phyloP scores from a whole-genome alignment of 2,113 vertebrate genomes.

The Petaurus breviceps region DNA sequence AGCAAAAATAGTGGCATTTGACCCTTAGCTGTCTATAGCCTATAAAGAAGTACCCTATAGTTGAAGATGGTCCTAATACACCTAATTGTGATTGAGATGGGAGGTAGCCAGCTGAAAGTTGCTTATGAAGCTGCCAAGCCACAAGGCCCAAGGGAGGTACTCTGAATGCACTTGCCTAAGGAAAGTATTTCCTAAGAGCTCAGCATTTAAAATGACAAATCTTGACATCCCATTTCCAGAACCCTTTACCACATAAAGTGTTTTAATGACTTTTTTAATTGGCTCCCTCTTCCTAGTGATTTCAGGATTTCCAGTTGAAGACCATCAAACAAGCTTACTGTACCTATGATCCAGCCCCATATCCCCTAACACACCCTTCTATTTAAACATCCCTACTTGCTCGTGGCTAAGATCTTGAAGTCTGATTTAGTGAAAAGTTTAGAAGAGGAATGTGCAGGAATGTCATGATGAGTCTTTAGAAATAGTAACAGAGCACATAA shows the following conservation, averaged over 20 bases:
- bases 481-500: neutral
- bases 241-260: constrained; percentile 42
- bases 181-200: constrained; percentile 67
- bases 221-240: constrained; percentile 67
- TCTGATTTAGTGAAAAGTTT: constrained; percentile 8
- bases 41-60: neutral
- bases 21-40: neutral
- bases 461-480: neutral
- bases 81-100: constrained; percentile 20
- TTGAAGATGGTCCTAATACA: neutral
- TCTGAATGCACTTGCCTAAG: constrained; percentile 2
- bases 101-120: constrained; percentile 52
- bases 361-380: constrained; percentile 8
- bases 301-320: constrained; percentile 23
- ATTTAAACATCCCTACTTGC: neutral
- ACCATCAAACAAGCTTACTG: constrained; percentile 33
- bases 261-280: constrained; percentile 26
- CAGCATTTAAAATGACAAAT: constrained; percentile 54
- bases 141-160: constrained; percentile 34
- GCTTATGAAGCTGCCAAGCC: constrained; percentile 67
- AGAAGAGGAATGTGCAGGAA: neutral
- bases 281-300: constrained; percentile 50
- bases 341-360: neutral
- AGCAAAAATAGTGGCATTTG: neutral
- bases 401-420: constrained; percentile 5